phyloP scores from a whole-genome alignment of 2,888 invertebrate genomes.

The Cotesia congregata region DNA sequence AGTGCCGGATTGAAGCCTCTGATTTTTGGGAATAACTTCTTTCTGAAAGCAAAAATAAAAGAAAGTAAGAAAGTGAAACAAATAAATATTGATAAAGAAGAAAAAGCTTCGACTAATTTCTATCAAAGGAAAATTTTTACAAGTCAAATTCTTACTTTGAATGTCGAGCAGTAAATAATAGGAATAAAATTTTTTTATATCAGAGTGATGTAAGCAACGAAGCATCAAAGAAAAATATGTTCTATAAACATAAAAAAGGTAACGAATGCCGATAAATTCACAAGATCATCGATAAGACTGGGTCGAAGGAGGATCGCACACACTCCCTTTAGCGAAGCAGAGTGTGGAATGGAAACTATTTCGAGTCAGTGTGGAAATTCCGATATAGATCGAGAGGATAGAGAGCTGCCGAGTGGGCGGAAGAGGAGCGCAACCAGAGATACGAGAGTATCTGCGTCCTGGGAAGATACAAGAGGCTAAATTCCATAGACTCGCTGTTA shows the following conservation, averaged over 20 bases:
- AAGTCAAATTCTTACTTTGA: too few species aligned
- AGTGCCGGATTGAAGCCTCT: too few species aligned
- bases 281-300: conserved; percentile 3
- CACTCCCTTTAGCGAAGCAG: conserved; percentile 8
- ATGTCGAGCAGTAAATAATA: too few species aligned
- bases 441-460: conserved; percentile 1
- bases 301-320: neutral
- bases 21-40: too few species aligned
- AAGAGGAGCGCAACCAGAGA: neutral
- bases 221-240: neutral
- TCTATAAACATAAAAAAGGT: neutral
- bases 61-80: too few species aligned
- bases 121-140: too few species aligned
- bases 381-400: conserved; percentile 34
- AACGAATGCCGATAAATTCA: neutral
- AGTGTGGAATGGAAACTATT: conserved; percentile 38
- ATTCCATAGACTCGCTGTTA: conserved; percentile 14
- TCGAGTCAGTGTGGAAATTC: conserved; percentile 35
- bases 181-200: neutral
- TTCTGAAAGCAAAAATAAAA: too few species aligned
- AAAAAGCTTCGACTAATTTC: neutral
- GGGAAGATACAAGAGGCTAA: conserved; percentile 2
- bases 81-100: neutral
- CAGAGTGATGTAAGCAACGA: neutral
- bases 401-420: neutral